Base-by-base conservation (phyloP, 2,797 vertebrate species). In the Girardinus metallicus region DNA sequence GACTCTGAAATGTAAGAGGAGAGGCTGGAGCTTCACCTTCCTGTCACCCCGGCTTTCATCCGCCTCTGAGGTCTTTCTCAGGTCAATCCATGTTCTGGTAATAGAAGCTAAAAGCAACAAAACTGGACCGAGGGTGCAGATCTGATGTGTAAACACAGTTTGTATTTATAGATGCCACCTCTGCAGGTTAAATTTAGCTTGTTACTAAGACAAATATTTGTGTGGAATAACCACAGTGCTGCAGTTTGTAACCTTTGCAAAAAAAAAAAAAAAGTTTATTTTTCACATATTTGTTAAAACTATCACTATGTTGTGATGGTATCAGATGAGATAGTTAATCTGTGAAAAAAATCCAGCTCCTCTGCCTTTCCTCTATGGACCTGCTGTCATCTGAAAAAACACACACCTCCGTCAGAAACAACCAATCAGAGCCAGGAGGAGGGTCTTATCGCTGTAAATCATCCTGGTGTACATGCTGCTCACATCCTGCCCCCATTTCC, bases 1-100 rank as follows among this genome's bases (percentile, higher is more conserved):
- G 78, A 77, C 57, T 26, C 53, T 46, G 71, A 75, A 73, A 34
- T 36, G n/a, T 81, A 83, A 84, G 78, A 78, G 44, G 84, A 89
- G 71, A 79, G 31, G 55, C 75, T 68, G 77, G 21, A 11, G 36
- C 41, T 75, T 83, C 39, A 43, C 36, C 68, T 36, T 76, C 39
- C 74, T 80, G 80, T n/a, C 55, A 26, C 21, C 5, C 6, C 11
- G 18, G 66, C 75, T 75, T 68, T 66, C 36, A 76, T 44, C 46
- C 39, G 29, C 64, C 75, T 51, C 44, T 0, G n/a, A 55, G 29
- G 41, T 13, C 74, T 34, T 68, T 39, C 31, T 47, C 47, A 47
- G 43, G 73, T 44, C 51, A 82, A 70, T 43, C 79, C 8, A 53
- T 62, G 76, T 36, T 4, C 41, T 44, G 68, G 21, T 13, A 26